These are phyloP conservation scores for Lottia scabra DNA, from an alignment of 2,888 invertebrate species.

Conservation along the genomic window DNA sequence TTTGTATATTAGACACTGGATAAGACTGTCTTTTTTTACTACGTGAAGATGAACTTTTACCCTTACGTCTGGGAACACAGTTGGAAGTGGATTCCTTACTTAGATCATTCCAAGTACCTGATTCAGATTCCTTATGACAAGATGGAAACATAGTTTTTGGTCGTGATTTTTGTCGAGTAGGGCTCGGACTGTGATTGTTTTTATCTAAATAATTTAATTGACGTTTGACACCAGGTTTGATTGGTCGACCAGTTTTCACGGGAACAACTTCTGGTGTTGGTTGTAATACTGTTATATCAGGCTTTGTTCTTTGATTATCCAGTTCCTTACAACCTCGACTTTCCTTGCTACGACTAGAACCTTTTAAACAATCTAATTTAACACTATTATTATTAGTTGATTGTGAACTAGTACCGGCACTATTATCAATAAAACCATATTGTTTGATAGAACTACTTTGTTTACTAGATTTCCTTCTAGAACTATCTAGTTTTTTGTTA, in stretches of 20 bases:
- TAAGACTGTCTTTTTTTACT: slow-evolving; percentile 9
- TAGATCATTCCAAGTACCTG: background rate
- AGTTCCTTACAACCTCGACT: background rate
- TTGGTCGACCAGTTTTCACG: background rate
- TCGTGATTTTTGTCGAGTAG: slow-evolving; percentile 13
- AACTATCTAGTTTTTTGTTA: background rate
- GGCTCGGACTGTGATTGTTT: slow-evolving; percentile 18
- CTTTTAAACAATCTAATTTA: background rate
- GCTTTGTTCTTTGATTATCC: slow-evolving; percentile 1
- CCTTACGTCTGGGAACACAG: background rate
- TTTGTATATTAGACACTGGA: background rate
- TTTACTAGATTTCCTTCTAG: slow-evolving; percentile 9
- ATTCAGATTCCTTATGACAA: background rate
- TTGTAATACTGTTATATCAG: background rate
- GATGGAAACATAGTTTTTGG: background rate
- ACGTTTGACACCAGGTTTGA: slow-evolving; percentile 11
- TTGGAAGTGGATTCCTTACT: background rate
- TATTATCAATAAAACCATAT: slow-evolving; percentile 20
- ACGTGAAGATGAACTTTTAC: background rate
- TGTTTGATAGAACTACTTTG: slow-evolving; percentile 17
- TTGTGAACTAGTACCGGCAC: background rate
- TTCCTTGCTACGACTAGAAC: background rate
- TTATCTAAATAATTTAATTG: slow-evolving; percentile 17
- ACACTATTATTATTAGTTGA: slow-evolving; percentile 1
- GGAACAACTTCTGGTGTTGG: background rate